A percentile compares a stretch with the other conserved stretches of the same genome.
Conservation (phyloP, 2,888 invertebrate genomes). For the Globia sparganii region DNA sequence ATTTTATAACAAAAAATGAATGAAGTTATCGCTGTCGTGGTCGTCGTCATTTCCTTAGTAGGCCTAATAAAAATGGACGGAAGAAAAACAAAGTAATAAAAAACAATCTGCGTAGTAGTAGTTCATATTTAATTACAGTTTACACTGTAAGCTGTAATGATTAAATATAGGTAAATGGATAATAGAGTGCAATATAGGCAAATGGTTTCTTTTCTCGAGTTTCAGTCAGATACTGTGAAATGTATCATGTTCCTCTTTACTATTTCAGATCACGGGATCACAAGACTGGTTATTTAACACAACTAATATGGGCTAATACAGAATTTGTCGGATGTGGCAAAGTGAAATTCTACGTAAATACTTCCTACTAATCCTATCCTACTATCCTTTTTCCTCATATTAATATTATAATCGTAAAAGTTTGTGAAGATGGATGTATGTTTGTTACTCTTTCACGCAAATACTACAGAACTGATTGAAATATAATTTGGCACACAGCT, state of each 20-base stretch:
- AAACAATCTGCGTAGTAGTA: not conserved
- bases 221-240: not conserved
- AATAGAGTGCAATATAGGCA: no score
- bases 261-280: conserved; percentile 75
- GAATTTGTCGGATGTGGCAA: conserved; percentile 84
- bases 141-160: not conserved
- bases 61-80: no score
- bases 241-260: not conserved
- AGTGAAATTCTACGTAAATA: conserved; percentile 82
- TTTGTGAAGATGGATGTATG: not conserved
- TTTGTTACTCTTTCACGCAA: not conserved
- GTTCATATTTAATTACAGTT: no score
- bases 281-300: conserved; percentile 81
- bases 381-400: not conserved
- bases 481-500: not conserved
- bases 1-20: no score
- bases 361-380: not conserved
- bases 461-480: not conserved
- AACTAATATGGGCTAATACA: conserved; percentile 86
- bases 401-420: not conserved
- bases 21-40: no score
- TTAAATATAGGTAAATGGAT: not conserved
- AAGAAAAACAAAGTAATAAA: no score
- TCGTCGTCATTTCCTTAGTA: no score
- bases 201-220: not conserved